Conservation (phyloP, 2,888 invertebrate genomes). For the Euspilapteryx auroguttella region DNA sequence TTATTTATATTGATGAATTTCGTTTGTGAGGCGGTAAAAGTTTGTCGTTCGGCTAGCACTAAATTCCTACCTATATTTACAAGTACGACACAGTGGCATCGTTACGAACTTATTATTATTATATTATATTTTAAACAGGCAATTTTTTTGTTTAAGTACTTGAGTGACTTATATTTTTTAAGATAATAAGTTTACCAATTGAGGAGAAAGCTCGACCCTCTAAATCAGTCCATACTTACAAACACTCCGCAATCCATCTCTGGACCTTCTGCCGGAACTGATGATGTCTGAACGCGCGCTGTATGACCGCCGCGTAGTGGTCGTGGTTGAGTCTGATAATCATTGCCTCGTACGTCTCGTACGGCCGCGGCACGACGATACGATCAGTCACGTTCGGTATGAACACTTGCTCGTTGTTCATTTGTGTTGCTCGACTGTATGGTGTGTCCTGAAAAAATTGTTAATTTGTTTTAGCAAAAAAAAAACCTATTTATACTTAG, state of each 20-base stretch:
- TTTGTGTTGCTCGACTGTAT: constrained; percentile 65
- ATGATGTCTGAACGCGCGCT: constrained; percentile 65
- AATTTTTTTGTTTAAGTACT: too few relatives aligned
- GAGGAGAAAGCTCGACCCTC: not conserved
- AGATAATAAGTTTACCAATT: too few relatives aligned
- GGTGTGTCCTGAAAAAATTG: constrained; percentile 39
- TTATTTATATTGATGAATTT: too few relatives aligned
- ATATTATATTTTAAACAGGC: too few relatives aligned
- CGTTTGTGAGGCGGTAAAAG: too few relatives aligned
- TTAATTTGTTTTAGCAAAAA: not conserved
- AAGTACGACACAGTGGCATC: too few relatives aligned
- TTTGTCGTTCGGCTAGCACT: too few relatives aligned
- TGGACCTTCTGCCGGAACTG: constrained; percentile 41
- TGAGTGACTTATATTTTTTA: too few relatives aligned
- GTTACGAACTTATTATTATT: too few relatives aligned
- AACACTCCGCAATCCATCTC: constrained; percentile 37
- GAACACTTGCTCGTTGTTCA: constrained; percentile 55
- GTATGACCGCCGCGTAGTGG: constrained; percentile 64
- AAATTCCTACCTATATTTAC: too few relatives aligned
- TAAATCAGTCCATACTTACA: constrained; percentile 16
- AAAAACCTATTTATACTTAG: not conserved
- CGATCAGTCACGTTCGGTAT: constrained; percentile 67
- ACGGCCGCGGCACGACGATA: constrained; percentile 61
- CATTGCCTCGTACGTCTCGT: constrained; percentile 68
- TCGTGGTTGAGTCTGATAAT: constrained; percentile 57